These are phyloP conservation scores for Harlomillsia oculata DNA, from an alignment of 1,140 invertebrate genomes.

Conservation along the genomic window DNA sequence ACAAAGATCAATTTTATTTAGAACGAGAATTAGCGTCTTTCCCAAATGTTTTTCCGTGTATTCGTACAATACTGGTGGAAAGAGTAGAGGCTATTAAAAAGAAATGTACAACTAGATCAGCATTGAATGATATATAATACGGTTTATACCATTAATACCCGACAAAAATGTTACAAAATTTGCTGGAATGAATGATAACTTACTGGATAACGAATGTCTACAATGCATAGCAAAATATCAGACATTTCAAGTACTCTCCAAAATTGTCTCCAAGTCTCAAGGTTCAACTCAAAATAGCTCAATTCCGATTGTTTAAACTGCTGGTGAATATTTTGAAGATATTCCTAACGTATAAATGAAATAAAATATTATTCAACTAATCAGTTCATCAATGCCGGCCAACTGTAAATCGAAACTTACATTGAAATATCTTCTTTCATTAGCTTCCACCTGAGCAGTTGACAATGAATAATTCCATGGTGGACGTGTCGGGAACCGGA, in stretches of 20 bases:
- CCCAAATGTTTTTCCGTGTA: conserved; percentile 62
- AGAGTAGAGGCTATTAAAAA: conserved; percentile 57
- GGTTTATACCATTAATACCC: background rate
- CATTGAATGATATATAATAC: background rate
- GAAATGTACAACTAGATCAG: conserved; percentile 26
- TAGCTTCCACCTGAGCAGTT: conserved; percentile 58
- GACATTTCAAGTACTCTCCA: conserved; percentile 88
- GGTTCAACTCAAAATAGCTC: conserved; percentile 76
- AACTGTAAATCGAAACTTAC: background rate
- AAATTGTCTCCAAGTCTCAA: conserved; percentile 86
- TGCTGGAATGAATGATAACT: conserved; percentile 35
- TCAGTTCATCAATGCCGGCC: background rate
- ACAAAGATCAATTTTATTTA: conserved; percentile 88
- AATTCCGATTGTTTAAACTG: conserved; percentile 44
- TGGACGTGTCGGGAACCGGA: conserved; percentile 73
- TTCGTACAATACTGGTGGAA: conserved; percentile 79
- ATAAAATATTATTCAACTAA: background rate
- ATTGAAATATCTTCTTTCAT: conserved; percentile 63
- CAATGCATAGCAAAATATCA: conserved; percentile 71
- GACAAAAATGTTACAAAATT: too few relatives aligned
- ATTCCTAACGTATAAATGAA: conserved; percentile 47
- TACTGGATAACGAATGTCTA: conserved; percentile 73
- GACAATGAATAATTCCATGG: conserved; percentile 65
- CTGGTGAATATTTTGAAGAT: conserved; percentile 48
- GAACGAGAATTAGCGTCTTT: conserved; percentile 73